phyloP scores from a whole-genome alignment of 1,140 invertebrate species.

The Tribolium castaneum region DNA sequence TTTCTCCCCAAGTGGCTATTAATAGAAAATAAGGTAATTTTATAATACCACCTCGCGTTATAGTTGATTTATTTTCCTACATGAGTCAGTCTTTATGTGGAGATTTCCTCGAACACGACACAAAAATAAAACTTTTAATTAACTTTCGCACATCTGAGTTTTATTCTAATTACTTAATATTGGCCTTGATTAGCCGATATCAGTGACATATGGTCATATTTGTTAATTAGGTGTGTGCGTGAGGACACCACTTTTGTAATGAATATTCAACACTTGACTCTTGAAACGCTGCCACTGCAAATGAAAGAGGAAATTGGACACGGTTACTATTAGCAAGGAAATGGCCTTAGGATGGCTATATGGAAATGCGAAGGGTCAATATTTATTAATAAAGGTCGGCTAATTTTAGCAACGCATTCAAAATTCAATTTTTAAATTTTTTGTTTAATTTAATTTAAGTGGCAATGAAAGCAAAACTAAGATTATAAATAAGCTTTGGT shows the following conservation, averaged over 20 bases:
- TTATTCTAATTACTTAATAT: neutral
- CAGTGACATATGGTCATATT: neutral
- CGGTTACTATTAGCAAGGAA: constrained; percentile 11
- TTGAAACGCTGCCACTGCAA: neutral
- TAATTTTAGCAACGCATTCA: neutral
- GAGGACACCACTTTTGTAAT: constrained; percentile 38
- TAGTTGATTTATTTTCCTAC: neutral
- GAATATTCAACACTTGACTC: constrained; percentile 28
- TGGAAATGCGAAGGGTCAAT: neutral
- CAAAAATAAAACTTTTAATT: neutral
- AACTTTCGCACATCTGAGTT: neutral
- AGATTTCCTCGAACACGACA: neutral
- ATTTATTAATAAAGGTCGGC: constrained; percentile 6
- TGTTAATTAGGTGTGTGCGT: constrained; percentile 23
- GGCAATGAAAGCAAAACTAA: neutral
- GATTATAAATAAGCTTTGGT: neutral
- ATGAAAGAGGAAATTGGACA: constrained; percentile 31
- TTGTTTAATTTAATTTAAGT: too few relatives aligned
- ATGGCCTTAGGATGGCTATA: constrained; percentile 24
- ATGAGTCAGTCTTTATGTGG: neutral
- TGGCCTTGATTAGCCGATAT: neutral
- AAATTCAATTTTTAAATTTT: too few relatives aligned
- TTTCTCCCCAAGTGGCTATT: neutral
- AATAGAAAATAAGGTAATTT: neutral
- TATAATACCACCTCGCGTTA: neutral